These are phyloP conservation scores for Falco columbarius DNA, from an alignment of 2,797 vertebrate genomes.

Conservation along the genomic window DNA sequence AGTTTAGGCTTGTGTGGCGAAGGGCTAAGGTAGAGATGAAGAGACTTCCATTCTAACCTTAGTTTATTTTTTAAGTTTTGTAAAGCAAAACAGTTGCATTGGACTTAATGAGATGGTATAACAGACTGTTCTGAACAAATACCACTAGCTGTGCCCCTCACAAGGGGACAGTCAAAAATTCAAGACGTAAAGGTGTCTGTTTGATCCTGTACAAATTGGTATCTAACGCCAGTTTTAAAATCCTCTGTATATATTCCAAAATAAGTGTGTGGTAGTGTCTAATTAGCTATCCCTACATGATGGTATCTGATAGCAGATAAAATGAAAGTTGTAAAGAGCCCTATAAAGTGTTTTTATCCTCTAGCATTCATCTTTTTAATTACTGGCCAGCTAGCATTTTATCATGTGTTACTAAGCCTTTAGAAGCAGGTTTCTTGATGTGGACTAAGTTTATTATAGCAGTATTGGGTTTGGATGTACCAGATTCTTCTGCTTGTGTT, in stretches of 20 bases:
- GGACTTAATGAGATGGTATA: background rate
- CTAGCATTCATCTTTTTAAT: background rate
- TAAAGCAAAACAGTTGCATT: background rate
- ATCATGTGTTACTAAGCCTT: background rate
- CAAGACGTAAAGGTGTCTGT: background rate
- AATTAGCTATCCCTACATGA: background rate
- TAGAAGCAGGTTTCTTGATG: background rate
- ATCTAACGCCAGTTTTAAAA: background rate
- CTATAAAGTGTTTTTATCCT: background rate
- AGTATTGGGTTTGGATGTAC: background rate
- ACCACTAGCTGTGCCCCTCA: background rate
- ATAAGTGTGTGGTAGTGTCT: background rate
- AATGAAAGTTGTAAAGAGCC: background rate
- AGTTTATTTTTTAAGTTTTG: background rate
- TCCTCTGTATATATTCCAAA: background rate
- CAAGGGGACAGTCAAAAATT: background rate
- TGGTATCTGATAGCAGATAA: background rate
- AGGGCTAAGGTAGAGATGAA: background rate
- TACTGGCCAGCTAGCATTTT: background rate
- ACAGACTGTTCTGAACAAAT: background rate
- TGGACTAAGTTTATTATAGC: background rate
- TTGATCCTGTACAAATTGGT: background rate
- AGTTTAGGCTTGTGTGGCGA: background rate
- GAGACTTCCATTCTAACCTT: background rate
- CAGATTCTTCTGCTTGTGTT: background rate